These are phyloP conservation scores for Apoderus coryli DNA, from an alignment of 2,888 invertebrate species.

Conservation along the genomic window DNA sequence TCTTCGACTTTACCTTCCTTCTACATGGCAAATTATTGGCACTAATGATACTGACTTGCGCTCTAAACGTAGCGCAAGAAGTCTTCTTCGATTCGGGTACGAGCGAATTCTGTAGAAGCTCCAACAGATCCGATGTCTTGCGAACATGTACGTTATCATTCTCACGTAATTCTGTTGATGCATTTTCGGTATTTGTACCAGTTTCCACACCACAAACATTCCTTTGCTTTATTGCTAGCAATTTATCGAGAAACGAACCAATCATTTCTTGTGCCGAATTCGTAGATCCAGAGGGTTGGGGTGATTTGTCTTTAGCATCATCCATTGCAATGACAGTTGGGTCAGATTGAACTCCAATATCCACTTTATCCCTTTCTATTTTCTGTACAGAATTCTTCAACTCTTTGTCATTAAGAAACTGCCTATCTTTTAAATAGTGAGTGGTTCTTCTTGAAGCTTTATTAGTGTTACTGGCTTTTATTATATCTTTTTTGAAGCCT, in stretches of 20 bases:
- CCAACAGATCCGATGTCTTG: conserved; percentile 28
- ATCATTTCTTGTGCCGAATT: conserved; percentile 17
- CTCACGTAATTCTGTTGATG: no score
- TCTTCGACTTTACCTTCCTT: conserved; percentile 27
- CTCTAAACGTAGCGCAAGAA: conserved; percentile 35
- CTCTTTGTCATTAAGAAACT: neutral
- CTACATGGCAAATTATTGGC: conserved; percentile 40
- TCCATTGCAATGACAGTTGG: neutral
- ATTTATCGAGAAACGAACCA: conserved; percentile 21
- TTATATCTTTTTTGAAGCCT: conserved; percentile 28
- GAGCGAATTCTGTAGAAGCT: conserved; percentile 29
- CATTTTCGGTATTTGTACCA: conserved; percentile 24
- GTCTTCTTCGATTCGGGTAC: conserved; percentile 15
- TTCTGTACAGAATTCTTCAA: neutral
- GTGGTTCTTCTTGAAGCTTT: neutral
- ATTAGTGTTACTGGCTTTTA: conserved; percentile 18
- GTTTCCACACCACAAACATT: conserved; percentile 23
- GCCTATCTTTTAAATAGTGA: neutral
- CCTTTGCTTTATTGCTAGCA: conserved; percentile 18
- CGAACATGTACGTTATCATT: conserved; percentile 14
- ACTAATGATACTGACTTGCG: conserved; percentile 38
- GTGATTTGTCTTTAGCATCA: neutral
- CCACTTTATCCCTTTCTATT: no score
- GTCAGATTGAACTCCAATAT: neutral
- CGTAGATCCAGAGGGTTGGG: conserved; percentile 11